A percentile compares a stretch with the other conserved stretches of the same genome.
Evolutionary conservation across 2,113 vertebrate species (phyloP).

Genomic region (Lepidothrix coronata): DNA sequence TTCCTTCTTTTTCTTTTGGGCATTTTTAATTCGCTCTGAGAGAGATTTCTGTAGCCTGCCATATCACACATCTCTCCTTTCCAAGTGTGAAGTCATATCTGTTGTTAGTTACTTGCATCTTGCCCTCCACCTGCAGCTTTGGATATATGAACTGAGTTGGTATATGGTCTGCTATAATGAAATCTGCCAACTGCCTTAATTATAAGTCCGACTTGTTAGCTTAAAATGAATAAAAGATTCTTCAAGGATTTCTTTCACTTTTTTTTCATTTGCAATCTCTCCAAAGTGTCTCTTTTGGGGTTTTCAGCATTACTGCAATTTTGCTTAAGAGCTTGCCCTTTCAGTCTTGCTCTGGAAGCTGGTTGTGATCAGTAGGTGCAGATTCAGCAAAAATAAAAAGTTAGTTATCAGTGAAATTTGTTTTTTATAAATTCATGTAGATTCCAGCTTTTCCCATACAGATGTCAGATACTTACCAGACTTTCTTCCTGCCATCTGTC

Average conservation of each 20-base stretch:
- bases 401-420: neutral
- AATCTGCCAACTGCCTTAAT: slow-evolving; percentile 25
- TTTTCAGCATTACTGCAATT: neutral
- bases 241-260: neutral
- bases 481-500: neutral
- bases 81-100: neutral
- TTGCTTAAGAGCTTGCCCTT: neutral
- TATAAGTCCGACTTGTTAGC: slow-evolving; percentile 9
- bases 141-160: neutral
- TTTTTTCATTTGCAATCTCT: slow-evolving; percentile 3
- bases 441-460: neutral
- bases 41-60: neutral
- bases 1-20: neutral
- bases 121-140: neutral
- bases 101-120: neutral
- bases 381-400: neutral
- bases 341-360: neutral
- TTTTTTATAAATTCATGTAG: neutral
- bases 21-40: neutral
- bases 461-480: neutral
- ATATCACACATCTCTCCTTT: neutral
- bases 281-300: neutral
- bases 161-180: slow-evolving; percentile 6
- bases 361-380: neutral
- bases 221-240: slow-evolving; percentile 1